Evolutionary conservation across 2,797 vertebrate species (phyloP), one percentile per base, ranked within the genome.

Genomic region (Neoniphon sammara): DNA sequence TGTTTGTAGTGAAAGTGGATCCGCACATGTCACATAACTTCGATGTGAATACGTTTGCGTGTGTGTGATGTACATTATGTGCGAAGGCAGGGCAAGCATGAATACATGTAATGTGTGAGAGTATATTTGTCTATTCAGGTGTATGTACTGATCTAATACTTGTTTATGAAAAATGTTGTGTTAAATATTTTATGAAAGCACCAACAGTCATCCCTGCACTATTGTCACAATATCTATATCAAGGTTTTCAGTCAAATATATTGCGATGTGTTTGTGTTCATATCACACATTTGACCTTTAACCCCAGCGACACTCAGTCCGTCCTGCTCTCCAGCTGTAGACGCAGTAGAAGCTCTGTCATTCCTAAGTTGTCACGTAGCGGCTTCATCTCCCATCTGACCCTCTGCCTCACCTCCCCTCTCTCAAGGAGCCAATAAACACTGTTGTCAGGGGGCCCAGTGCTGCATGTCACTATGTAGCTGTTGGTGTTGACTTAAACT

Each of bases 401-500:
- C 69, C 50, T 23, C 55, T 64, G 53, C 15, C 15, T 73, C 68
- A 52, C 30, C 49, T 78, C 75, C 25, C 30, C 34, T 50, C 58
- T 68, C 64, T 21, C 72, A 31, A 68, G 64, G 59, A 83, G 83
- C 81, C 20, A 70, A 76, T 75, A 84, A 86, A 75, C 70, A 25
- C 8, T 50, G 53, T 66, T 80, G 59, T 83, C 75, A 63, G 59
- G 17, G 25, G 53, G 55, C 62, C 0, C 20, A n/a, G 70, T 42
- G 0, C 65, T 47, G 63, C 83, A 59, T 77, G 64, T 75, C 60
- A 25, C 57, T 8, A 17, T 63, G 36, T 50, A 49, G 56, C 64
- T 50, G 55, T 68, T 60, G 52, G 36, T 83, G 72, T 88, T 87
- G 75, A 77, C 67, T 82, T 87, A 84, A 88, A 81, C 84, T 77